Base-by-base conservation (phyloP, 2,888 invertebrate genomes). In the Drosophila acutilabella region DNA sequence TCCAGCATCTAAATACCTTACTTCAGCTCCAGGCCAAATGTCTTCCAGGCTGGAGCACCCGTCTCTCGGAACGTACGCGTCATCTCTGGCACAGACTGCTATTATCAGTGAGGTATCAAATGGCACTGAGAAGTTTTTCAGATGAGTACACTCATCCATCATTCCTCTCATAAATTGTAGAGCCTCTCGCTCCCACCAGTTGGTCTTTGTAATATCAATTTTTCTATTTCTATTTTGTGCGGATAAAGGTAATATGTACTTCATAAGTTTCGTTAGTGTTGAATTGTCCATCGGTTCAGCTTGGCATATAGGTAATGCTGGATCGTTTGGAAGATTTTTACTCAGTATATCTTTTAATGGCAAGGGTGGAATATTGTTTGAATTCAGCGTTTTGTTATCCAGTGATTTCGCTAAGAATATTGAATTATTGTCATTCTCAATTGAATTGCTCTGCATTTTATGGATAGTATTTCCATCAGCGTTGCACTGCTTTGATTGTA, bases 111-210 rank as follows among this genome's bases (percentile, higher is more conserved):
- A 96, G 0, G 98, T 97, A 90, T 99, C 99, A 53, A 95, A 95
- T 0, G 97, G 97, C 14, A 95, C 93, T 2, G 97, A 96, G 90
- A 98, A 99, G 93, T 99, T 98, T 77, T 95, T 97, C 42, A 99
- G 93, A 93, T 99, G 98, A 0, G 99, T 99, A 91, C 98, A 99
- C 92, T 99, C 98, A 90, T 99, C 99, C 99, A 99, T 99, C 80
- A 99, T 95, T 0, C 98, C 98, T 52, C 97, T 94, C 99, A 99
- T 99, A 90, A 99, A 98, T 93, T 97, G 96, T 59, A 97, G 85
- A 0, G 97, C 96, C 92, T 97, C 97, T 81, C 95, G 94, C 91
- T 96, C 95, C 77, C 95, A 94, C 94, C 95, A 95, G 80, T 96
- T 95, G 59, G 94, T 94, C 90, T 94, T 94, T 57, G 92, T 93